Evolutionary conservation across 2,888 invertebrate genomes (phyloP), one percentile per base, ranked within the genome.

Genomic region (Cephus rjabovi): DNA sequence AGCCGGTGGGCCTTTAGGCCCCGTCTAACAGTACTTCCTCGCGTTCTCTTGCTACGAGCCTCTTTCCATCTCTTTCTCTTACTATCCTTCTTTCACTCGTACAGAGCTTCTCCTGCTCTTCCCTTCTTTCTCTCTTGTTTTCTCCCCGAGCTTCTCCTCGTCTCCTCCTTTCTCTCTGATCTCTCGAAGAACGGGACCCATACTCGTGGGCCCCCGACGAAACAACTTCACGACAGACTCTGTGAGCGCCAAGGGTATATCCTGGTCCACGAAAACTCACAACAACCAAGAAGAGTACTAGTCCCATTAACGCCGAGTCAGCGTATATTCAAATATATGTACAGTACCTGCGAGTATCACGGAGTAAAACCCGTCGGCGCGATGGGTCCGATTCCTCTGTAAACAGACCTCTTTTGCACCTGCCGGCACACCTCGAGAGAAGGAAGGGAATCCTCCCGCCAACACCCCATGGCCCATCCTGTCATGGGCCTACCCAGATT

Each of bases 11-110:
- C 76, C 86, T 84, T 80, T 83, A 82, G 84, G 85, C 83, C 80
- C 82, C 82, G 82, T 85, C 85, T 86, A 87, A 87, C 87, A 87
- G 87, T 87, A 87, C 87, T 87, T 87, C 81, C 85, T 84, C 81
- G 86, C 84, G 82, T 84, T 82, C 82, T 76, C 69, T 56, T 81
- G 86, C 81, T 83, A 82, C 79, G 81, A 83, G 83, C 35, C 40
- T 40, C 31, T 71, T 34, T 31, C 71, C 75, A 6, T n/a, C 37
- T 74, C 35, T 37, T 74, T n/a, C 74, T 74, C 37, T 37, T 12
- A 35, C 34, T 11, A 15, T n/a, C 23, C 37, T 74, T 30, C 37
- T 35, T 35, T 37, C 30, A 12, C 34, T 35, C 74, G 9, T 56
- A 56, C 56, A 2, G 56, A 56, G 56, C 23, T 56, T 56, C 34